These are phyloP conservation scores for Petroica traversi DNA, from an alignment of 2,113 vertebrate genomes.

Conservation along the genomic window DNA sequence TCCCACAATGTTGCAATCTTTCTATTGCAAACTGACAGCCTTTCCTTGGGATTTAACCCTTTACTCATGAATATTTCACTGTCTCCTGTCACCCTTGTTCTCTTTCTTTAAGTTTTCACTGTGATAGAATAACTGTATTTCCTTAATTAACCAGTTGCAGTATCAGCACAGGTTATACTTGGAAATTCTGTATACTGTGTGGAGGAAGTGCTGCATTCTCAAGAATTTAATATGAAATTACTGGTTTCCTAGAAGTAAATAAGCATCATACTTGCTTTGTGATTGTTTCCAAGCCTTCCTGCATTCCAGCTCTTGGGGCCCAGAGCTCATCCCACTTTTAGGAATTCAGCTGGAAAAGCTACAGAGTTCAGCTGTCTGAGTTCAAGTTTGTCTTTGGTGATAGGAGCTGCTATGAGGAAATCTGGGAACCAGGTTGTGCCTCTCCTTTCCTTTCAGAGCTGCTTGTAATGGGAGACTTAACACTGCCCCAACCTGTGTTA, in stretches of 20 bases:
- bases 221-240: not conserved
- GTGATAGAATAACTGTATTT: not conserved
- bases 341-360: not conserved
- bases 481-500: not conserved
- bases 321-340: accelerated
- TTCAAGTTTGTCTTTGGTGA: not conserved
- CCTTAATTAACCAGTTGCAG: not conserved
- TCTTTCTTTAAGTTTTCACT: not conserved
- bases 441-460: not conserved
- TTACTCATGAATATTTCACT: not conserved
- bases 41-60: not conserved
- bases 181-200: not conserved
- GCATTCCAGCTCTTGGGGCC: not conserved
- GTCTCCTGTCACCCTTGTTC: not conserved
- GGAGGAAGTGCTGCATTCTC: not conserved
- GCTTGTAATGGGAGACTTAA: not conserved
- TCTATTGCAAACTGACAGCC: not conserved
- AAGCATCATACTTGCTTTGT: not conserved
- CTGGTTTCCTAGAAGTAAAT: not conserved
- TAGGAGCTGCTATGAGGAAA: not conserved
- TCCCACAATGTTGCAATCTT: not conserved
- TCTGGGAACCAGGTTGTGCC: not conserved
- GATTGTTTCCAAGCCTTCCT: not conserved
- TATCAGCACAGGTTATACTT: not conserved
- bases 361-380: not conserved